These are phyloP conservation scores for Strigops habroptila DNA, from an alignment of 2,113 vertebrate species.

Conservation along the genomic window DNA sequence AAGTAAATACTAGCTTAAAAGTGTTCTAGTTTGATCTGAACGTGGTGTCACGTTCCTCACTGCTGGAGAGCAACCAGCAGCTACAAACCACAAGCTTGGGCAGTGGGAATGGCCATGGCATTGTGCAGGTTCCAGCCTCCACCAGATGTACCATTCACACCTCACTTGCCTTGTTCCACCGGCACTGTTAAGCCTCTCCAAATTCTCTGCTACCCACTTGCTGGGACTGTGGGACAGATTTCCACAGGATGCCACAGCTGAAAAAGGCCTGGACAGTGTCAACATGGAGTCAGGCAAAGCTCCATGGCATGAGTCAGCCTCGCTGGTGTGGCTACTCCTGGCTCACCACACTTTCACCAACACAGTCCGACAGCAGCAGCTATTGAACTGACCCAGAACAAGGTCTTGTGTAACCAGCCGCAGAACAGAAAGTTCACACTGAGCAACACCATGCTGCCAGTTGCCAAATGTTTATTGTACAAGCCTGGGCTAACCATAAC, in stretches of 20 bases:
- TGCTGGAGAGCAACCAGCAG: neutral
- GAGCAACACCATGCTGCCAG: neutral
- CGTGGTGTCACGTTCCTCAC: neutral
- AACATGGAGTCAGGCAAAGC: neutral
- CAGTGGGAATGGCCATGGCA: neutral
- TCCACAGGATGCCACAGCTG: neutral
- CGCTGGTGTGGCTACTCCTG: neutral
- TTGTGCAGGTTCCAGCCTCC: neutral
- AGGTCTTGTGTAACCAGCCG: neutral
- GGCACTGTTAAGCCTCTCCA: neutral
- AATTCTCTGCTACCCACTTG: neutral
- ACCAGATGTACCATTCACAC: neutral
- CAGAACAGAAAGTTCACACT: neutral
- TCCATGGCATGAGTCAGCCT: neutral
- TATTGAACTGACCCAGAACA: neutral
- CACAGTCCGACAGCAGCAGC: neutral
- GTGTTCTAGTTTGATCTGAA: neutral
- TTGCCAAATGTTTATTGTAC: slow-evolving; percentile 38
- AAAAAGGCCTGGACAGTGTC: neutral
- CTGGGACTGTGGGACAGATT: neutral
- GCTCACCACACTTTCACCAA: neutral
- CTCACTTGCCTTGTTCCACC: neutral
- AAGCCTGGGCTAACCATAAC: slow-evolving; percentile 30
- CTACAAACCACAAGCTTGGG: neutral
- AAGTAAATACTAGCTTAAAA: neutral